A percentile compares a stretch with the other conserved stretches of the same genome.
phyloP scores from a whole-genome alignment of 2,113 vertebrate species.

The Ctenodactylus gundi region DNA sequence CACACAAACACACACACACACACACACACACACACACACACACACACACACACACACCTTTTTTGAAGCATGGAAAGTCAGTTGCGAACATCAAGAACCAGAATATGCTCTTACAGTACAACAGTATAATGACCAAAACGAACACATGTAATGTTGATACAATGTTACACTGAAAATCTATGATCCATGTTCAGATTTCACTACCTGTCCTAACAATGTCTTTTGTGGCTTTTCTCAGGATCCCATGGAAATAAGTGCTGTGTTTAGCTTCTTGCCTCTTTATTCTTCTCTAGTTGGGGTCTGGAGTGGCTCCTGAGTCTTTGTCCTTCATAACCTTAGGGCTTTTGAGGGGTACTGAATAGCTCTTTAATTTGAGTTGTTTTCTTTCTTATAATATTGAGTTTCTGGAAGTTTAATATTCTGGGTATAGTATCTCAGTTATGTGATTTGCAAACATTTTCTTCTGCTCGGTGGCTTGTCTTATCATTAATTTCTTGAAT shows the following conservation, averaged over 20 bases:
- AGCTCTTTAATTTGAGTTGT: background rate
- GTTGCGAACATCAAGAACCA: background rate
- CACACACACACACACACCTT: background rate
- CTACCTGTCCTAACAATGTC: too few relatives aligned
- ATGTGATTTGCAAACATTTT: background rate
- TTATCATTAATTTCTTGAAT: background rate
- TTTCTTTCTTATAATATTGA: background rate
- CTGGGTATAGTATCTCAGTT: background rate
- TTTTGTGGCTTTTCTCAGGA: background rate
- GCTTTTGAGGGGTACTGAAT: background rate
- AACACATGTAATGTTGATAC: background rate
- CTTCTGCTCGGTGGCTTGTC: background rate
- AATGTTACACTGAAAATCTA: background rate
- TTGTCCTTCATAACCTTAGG: background rate
- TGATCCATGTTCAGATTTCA: background rate
- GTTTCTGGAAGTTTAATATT: background rate
- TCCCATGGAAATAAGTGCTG: rapidly evolving
- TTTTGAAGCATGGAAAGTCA: background rate
- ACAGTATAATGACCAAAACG: background rate
- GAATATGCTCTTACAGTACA: background rate
- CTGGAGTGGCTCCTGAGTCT: background rate
- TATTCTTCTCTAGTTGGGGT: background rate
- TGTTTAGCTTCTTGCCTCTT: background rate
- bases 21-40: background rate
- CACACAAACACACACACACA: too few relatives aligned